Percentiles rank a stretch among this genome's conserved stretches.
Evolutionary conservation across 2,797 vertebrate genomes (phyloP).

Genomic region (Sebastes hubbsi): DNA sequence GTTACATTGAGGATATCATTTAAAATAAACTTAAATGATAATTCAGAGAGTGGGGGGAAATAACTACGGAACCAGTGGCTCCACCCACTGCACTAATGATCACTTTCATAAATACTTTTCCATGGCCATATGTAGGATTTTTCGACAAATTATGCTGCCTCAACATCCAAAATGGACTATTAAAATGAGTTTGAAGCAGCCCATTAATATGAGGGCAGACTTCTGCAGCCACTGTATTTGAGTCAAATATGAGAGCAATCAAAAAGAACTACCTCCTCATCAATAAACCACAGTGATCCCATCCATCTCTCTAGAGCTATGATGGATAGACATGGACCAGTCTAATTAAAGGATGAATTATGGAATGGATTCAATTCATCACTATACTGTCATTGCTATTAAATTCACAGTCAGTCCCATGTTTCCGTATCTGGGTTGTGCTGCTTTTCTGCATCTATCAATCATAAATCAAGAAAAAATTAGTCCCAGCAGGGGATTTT

Average conservation of each 20-base stretch:
- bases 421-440: slow-evolving; percentile 64
- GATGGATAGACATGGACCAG: slow-evolving; percentile 72
- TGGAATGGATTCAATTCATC: slow-evolving; percentile 79
- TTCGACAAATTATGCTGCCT: not conserved
- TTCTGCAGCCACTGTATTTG: slow-evolving; percentile 59
- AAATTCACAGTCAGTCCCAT: slow-evolving; percentile 59
- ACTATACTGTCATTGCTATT: slow-evolving; percentile 67
- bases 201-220: slow-evolving; percentile 51
- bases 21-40: not conserved
- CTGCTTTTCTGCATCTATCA: slow-evolving; percentile 65
- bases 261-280: slow-evolving; percentile 78
- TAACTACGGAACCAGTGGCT: not conserved
- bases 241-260: slow-evolving; percentile 78
- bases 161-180: slow-evolving; percentile 15
- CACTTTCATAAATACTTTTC: not conserved
- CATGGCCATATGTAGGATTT: not conserved
- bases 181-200: slow-evolving; percentile 36
- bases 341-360: slow-evolving; percentile 83
- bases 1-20: not conserved
- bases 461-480: slow-evolving; percentile 70
- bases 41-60: not conserved
- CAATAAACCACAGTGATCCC: slow-evolving; percentile 73
- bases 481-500: slow-evolving; percentile 41
- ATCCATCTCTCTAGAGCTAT: slow-evolving; percentile 68
- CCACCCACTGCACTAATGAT: not conserved